phyloP scores from a whole-genome alignment of 2,888 invertebrate genomes.

The Pardosa pseudoannulata region DNA sequence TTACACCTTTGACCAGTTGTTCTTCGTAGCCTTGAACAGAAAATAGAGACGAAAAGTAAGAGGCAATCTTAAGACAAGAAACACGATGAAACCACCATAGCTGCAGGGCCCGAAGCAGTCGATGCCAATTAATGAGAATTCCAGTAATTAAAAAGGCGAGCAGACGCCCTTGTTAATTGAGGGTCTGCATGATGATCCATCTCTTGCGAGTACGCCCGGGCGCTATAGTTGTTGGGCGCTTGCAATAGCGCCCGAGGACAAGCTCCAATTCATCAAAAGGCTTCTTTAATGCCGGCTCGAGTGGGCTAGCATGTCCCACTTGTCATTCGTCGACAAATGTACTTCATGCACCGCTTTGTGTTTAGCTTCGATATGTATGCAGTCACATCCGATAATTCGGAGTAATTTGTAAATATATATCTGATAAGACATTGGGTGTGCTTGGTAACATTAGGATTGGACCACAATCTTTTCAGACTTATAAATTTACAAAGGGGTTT shows the following conservation, averaged over 20 bases:
- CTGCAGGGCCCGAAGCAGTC: conserved; percentile 11
- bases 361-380: too few species aligned
- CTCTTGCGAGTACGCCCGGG: conserved; percentile 9
- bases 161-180: conserved; percentile 54
- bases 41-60: background rate
- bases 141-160: conserved; percentile 64
- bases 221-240: background rate
- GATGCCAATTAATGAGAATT: conserved; percentile 57
- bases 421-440: too few species aligned
- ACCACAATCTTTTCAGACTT: too few species aligned
- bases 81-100: background rate
- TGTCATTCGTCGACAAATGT: too few species aligned
- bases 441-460: too few species aligned
- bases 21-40: too few species aligned
- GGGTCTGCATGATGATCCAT: conserved; percentile 54
- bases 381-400: too few species aligned
- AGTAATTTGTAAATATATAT: too few species aligned
- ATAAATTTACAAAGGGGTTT: too few species aligned
- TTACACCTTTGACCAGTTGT: too few species aligned
- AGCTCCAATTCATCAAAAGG: background rate
- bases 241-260: background rate
- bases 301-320: background rate
- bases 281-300: background rate
- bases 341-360: too few species aligned
- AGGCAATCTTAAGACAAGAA: background rate